Conservation (phyloP, 1,140 invertebrate species). For the Drosophila cardini region DNA sequence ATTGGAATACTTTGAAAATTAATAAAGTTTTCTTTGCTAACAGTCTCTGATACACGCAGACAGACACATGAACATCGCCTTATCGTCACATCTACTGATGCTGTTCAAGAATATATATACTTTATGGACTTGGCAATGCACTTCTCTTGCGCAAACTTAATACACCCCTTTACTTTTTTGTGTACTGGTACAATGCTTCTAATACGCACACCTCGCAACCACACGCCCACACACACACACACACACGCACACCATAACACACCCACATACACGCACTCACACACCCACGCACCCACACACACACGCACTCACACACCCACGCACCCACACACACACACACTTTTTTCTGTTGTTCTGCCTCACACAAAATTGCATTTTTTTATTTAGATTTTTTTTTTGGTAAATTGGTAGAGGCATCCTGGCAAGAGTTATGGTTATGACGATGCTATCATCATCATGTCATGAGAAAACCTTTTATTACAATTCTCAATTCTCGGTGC, state of each 20-base stretch:
- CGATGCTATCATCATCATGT: constrained; percentile 35
- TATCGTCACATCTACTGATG: no score
- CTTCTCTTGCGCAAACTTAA: no score
- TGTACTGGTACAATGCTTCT: constrained; percentile 3
- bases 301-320: background rate
- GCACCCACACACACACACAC: background rate
- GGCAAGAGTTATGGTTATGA: constrained; percentile 38
- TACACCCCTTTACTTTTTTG: no score
- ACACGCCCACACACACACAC: background rate
- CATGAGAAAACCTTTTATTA: constrained; percentile 31
- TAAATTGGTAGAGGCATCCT: constrained; percentile 7
- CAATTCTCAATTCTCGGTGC: constrained; percentile 6
- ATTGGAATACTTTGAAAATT: no score
- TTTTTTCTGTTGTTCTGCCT: background rate
- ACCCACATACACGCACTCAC: background rate
- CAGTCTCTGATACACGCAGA: no score
- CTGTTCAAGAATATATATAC: no score
- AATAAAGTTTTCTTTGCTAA: no score
- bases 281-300: constrained; percentile 24
- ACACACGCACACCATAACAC: background rate
- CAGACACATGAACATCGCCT: no score
- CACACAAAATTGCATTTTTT: constrained; percentile 23
- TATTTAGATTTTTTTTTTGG: background rate
- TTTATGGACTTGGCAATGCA: no score
- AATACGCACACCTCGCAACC: constrained; percentile 36